Conservation (phyloP, 2,113 vertebrate genomes). For the Pomatorhinus ruficollis region DNA sequence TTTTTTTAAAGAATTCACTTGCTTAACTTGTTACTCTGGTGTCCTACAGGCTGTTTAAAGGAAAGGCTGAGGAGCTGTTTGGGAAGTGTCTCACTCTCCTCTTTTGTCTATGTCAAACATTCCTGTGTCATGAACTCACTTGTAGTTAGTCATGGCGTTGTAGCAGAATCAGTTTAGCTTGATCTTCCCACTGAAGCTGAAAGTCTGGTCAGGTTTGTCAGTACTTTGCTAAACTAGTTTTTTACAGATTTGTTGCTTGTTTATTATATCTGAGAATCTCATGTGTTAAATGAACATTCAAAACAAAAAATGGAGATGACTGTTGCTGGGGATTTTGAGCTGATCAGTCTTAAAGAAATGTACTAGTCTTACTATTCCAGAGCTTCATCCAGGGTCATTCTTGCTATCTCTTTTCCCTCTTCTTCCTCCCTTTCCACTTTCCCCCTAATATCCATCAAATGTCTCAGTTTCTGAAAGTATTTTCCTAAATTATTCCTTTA, state of each 20-base stretch:
- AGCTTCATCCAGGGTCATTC: background rate
- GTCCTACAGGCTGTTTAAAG: background rate
- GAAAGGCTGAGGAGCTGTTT: background rate
- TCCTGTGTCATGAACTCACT: background rate
- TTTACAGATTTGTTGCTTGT: background rate
- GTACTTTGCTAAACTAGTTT: background rate
- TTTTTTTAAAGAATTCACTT: background rate
- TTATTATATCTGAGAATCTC: background rate
- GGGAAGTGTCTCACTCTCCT: background rate
- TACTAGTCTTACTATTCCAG: background rate
- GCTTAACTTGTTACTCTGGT: background rate
- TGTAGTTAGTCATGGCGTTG: background rate
- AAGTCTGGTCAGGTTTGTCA: background rate
- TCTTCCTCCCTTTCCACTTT: fast-evolving
- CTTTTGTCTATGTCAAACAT: background rate
- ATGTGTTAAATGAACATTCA: background rate
- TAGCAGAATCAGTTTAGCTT: background rate
- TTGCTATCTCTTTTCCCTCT: background rate
- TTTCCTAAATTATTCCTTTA: background rate
- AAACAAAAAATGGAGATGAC: background rate
- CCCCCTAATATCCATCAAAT: background rate
- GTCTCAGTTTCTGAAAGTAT: background rate
- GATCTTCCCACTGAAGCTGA: background rate
- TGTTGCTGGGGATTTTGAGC: background rate
- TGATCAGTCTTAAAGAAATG: background rate